These are phyloP conservation scores for Wiebesia pumilae DNA, from an alignment of 1,140 invertebrate species.

Conservation along the genomic window DNA sequence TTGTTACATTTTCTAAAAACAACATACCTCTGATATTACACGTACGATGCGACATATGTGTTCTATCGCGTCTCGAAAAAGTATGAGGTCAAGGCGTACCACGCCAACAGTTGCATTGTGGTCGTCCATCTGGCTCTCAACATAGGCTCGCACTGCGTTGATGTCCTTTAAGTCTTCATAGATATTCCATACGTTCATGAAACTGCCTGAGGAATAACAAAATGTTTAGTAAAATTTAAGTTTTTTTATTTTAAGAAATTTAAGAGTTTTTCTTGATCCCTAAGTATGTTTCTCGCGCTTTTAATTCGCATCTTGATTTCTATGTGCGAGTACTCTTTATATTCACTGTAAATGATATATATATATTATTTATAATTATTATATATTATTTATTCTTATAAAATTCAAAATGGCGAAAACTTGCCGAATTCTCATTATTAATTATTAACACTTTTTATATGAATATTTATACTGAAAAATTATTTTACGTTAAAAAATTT, in stretches of 20 bases:
- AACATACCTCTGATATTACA: conserved; percentile 83
- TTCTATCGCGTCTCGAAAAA: conserved; percentile 89
- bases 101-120: conserved; percentile 86
- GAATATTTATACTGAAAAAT: too few species aligned
- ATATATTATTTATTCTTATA: too few species aligned
- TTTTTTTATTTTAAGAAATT: too few species aligned
- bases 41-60: conserved; percentile 87
- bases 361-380: conserved; percentile 61
- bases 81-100: conserved; percentile 85
- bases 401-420: too few species aligned
- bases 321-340: background rate
- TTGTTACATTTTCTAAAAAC: background rate
- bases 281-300: background rate
- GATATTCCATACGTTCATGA: conserved; percentile 83
- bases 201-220: conserved; percentile 74
- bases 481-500: too few species aligned
- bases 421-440: too few species aligned
- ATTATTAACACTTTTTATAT: too few species aligned
- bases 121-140: conserved; percentile 83
- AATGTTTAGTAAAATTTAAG: background rate
- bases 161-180: conserved; percentile 86
- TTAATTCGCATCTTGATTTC: background rate
- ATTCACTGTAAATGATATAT: background rate
- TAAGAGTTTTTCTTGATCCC: too few species aligned
- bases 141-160: conserved; percentile 78